Base-by-base conservation (phyloP, 2,888 invertebrate genomes). In the Acleris cristana region DNA sequence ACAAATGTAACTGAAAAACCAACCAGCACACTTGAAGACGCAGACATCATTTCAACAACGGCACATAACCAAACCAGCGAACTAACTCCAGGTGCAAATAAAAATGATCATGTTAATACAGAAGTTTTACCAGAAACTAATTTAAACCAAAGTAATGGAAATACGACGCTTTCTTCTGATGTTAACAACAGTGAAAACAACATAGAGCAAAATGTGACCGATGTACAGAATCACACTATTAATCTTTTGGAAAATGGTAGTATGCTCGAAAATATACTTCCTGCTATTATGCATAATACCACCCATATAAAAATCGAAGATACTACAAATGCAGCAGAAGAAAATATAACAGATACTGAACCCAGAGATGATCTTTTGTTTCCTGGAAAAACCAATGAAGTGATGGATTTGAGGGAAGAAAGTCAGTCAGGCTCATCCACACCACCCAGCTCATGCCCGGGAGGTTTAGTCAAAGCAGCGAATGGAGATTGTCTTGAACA, bases 211-310 rank as follows among this genome's bases (percentile, higher is more conserved):
- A 34, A 23, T 16, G n/a, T 44, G 14, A 40, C 12, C 3, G 21
- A 44, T 21, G 44, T 16, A 4, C 7, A 7, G 7, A 53, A 18
- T 26, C 21, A 48, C 40, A 51, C 60, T 5, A 44, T 52, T 16
- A 26, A n/a, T 49, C 12, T 18, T 21, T 21, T n/a, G 5, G 51
- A 19, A 45, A 18, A 52, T 45, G 66, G 30, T 4, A 52, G 45
- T 10, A 44, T 52, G 45, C 52, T 61, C 2, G 56, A 66, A 52
- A 57, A 62, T 23, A 62, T 66, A 52, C 45, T 66, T 48, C 61
- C 61, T 3, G 55, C 16, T 21, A 45, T 52, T 16, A 34, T 34
- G 16, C 61, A 52, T 10, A 53, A 66, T 18, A 45, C 61, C 18
- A 60, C 44, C 12, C 30, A 61, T 56, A 30, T 66, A 3, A 30